Percentiles rank a stretch among this genome's conserved stretches.
phyloP scores from a whole-genome alignment of 2,113 vertebrate species.

The Peucedramus taeniatus region DNA sequence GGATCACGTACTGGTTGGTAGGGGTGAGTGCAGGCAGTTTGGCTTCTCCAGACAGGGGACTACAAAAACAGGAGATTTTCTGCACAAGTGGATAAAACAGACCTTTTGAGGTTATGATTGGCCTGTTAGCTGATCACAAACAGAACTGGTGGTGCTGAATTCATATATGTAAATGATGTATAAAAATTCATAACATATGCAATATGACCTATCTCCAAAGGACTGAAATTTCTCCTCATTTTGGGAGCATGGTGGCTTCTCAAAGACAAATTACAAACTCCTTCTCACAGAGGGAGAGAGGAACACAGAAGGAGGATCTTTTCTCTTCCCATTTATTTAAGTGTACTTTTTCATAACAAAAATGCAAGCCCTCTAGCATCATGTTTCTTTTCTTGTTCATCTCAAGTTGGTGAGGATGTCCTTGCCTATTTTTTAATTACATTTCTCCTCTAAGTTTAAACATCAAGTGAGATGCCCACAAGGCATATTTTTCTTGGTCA shows the following conservation, averaged over 20 bases:
- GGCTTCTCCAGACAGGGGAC: not conserved
- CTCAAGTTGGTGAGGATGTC: not conserved
- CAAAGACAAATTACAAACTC: not conserved
- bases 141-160: not conserved
- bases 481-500: conserved; percentile 22
- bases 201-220: not conserved
- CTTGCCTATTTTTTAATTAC: conserved; percentile 5
- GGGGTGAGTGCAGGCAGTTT: not conserved
- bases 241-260: not conserved
- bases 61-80: not conserved
- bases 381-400: not conserved
- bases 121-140: not conserved
- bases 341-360: not conserved
- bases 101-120: not conserved
- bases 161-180: not conserved
- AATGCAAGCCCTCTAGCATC: not conserved
- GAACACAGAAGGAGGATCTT: not conserved
- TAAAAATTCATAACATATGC: not conserved
- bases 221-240: not conserved
- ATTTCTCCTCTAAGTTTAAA: conserved; percentile 2
- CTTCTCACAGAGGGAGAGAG: not conserved
- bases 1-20: not conserved
- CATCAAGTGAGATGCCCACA: conserved; percentile 4
- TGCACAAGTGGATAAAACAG: not conserved
- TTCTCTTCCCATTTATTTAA: not conserved